Base-by-base conservation (phyloP, 2,888 invertebrate genomes). In the Sclerodermus sp. region DNA sequence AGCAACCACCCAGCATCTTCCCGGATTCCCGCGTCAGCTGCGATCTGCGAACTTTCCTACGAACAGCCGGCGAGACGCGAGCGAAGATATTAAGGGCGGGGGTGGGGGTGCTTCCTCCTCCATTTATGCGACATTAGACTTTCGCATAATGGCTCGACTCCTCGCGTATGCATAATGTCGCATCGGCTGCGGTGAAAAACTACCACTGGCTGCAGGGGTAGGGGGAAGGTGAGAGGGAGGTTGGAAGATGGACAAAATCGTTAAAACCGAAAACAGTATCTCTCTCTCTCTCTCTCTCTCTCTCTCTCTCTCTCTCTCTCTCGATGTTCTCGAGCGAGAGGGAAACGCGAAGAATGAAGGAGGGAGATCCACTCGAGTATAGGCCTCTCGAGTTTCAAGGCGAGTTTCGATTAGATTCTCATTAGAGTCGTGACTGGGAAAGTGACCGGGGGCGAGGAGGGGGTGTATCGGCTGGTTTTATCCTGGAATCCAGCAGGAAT, bases 131-230 rank as follows among this genome's bases (percentile, higher is more conserved):
- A 41, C 41, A 41, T 41, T 41, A 41, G 41, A 41, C 29, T 41
- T 23, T 23, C 18, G 41, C 23, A 41, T 41, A 41, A 41, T 41
- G 41, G 41, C 13, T 23, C 29, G 13, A 13, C 41, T 41, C 23
- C 18, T 41, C 23, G 41, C 55, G 57, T 49, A 57, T 57, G 57
- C 57, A 57, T 57, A 54, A 57, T 54, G 49, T 49, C 29, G 49
- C 45, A 53, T 51, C 51, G 53, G 42, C 45, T 39, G 49, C 41
- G 41, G 39, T 23, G 13, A 36, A 48, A 17, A 17, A 39, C 16
- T 36, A 40, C 18, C 51, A 47, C 39, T 41, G 46, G 47, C 45
- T 29, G 16, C 8, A 29, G 39, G 32, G 16, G 13, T 5, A 40
- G 32, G 36, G 16, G 32, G 38, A 47, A 46, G 40, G 23, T 30